Conservation (phyloP, 2,113 vertebrate species). For the Hippopotamus amphibius region DNA sequence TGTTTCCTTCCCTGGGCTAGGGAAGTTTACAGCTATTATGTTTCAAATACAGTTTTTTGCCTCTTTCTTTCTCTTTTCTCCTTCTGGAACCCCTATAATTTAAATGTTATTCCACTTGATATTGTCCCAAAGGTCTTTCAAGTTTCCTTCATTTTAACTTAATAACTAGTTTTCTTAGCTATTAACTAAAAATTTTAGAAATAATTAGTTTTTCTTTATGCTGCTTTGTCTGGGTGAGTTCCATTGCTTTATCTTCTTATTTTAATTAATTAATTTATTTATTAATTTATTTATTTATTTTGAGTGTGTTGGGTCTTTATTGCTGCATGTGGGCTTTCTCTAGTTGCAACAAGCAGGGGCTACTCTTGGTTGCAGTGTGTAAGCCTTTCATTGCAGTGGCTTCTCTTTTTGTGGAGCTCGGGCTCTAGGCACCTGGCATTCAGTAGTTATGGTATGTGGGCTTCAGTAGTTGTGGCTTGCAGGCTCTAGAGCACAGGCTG, state of each 20-base stretch:
- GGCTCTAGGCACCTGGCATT: too few relatives aligned
- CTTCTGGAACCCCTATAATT: not conserved
- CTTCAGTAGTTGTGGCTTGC: too few relatives aligned
- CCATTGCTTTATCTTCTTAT: not conserved
- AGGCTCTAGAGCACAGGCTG: too few relatives aligned
- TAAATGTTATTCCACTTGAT: not conserved
- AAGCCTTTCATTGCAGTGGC: too few relatives aligned
- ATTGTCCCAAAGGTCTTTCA: not conserved
- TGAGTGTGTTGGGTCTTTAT: too few relatives aligned
- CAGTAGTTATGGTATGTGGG: too few relatives aligned
- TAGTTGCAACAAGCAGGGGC: too few relatives aligned
- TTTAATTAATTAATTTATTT: too few relatives aligned
- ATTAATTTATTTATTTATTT: too few relatives aligned
- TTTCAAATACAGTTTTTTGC: not conserved
- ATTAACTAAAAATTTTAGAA: not conserved
- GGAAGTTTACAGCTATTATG: not conserved
- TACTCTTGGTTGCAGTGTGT: too few relatives aligned
- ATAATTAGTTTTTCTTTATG: not conserved
- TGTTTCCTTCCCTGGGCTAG: not conserved
- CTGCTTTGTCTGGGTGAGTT: not conserved
- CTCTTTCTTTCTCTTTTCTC: not conserved
- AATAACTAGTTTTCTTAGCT: not conserved
- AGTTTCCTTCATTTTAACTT: not conserved
- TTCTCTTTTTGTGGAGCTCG: too few relatives aligned
- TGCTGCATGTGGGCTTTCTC: too few relatives aligned